Evolutionary conservation across 30 jellyfish, hydroid and myxozoan species (phyloP).

Genomic region (Hydractinia echinata): DNA sequence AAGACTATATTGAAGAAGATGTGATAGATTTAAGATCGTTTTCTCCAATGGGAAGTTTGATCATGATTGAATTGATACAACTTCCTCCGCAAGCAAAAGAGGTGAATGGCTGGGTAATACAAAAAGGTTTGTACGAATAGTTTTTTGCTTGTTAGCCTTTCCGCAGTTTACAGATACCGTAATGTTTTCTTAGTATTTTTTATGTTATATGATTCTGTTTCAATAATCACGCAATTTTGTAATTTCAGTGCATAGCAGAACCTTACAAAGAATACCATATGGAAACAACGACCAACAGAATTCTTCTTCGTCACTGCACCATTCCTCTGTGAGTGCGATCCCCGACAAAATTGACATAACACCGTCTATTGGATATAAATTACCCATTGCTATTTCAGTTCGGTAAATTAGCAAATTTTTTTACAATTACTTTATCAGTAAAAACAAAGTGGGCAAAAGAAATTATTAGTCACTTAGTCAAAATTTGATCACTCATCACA

Average conservation of each 20-base stretch:
- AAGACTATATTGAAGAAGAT: slow-evolving; percentile 69
- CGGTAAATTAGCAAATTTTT: not conserved
- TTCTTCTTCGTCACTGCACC: slow-evolving; percentile 2
- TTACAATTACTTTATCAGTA: no score
- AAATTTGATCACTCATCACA: no score
- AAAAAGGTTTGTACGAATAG: slow-evolving; percentile 49
- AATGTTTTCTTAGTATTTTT: not conserved
- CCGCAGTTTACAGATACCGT: not conserved
- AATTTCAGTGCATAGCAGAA: not conserved
- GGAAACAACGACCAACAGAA: not conserved
- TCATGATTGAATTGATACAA: slow-evolving; percentile 69
- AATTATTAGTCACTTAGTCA: no score
- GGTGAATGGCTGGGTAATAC: slow-evolving; percentile 72
- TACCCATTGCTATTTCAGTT: slow-evolving; percentile 20
- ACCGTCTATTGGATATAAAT: slow-evolving; percentile 13
- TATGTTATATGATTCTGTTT: not conserved
- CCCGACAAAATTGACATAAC: not conserved
- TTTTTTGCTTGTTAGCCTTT: not conserved
- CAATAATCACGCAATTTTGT: not conserved
- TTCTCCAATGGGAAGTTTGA: slow-evolving; percentile 74
- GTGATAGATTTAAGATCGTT: slow-evolving; percentile 81
- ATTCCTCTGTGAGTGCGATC: not conserved
- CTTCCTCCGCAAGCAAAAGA: slow-evolving; percentile 90
- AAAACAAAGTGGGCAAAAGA: no score
- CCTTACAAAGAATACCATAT: slow-evolving; percentile 15